These are phyloP conservation scores for Proterorhinus semilunaris DNA, from an alignment of 2,113 vertebrate species.

Conservation along the genomic window DNA sequence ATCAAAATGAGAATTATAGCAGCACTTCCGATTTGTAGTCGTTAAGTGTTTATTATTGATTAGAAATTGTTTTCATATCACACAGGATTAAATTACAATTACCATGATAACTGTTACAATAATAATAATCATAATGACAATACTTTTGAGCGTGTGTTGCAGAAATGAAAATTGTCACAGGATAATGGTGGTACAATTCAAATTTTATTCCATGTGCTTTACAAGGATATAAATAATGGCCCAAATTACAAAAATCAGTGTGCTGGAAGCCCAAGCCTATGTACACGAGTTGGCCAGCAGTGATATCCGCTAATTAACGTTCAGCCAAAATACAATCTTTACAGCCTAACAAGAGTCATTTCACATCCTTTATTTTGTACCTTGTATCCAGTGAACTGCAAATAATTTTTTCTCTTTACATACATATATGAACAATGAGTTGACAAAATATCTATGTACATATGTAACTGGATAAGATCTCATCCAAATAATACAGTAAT, in stretches of 20 bases:
- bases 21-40: background rate
- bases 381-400: constrained; percentile 84
- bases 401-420: constrained; percentile 79
- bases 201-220: constrained; percentile 98
- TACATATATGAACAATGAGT: constrained; percentile 96
- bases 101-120: too few relatives aligned
- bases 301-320: constrained; percentile 81
- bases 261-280: constrained; percentile 99
- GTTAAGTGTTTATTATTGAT: background rate
- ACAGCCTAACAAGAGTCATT: constrained; percentile 42
- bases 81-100: background rate
- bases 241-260: constrained; percentile 97
- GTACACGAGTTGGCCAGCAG: constrained; percentile 90
- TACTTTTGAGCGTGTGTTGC: background rate
- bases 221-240: constrained; percentile 99
- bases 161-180: constrained; percentile 12
- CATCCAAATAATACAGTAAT: constrained; percentile 93
- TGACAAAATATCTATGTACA: constrained; percentile 98
- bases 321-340: constrained; percentile 80
- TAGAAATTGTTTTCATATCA: background rate
- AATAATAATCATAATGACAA: too few relatives aligned
- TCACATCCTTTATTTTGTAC: constrained; percentile 76
- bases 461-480: constrained; percentile 80
- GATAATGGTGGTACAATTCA: constrained; percentile 85
- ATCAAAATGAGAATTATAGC: background rate